phyloP scores from a whole-genome alignment of 2,888 invertebrate species.

The Apoderus coryli region DNA sequence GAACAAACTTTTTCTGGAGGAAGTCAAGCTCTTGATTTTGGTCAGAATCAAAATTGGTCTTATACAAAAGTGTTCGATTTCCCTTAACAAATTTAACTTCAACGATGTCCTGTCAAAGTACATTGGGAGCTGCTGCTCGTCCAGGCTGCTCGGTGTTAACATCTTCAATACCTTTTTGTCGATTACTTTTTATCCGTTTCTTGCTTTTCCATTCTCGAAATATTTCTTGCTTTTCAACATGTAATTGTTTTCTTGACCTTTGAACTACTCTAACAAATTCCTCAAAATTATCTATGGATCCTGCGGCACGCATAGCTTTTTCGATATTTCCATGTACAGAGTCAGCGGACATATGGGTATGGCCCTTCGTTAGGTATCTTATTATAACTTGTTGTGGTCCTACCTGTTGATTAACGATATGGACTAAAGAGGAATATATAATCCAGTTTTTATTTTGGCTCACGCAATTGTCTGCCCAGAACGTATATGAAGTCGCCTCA shows the following conservation, averaged over 20 bases:
- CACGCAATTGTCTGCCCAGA: conserved; percentile 8
- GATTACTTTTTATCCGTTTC: conserved; percentile 4
- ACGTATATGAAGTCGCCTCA: conserved; percentile 9
- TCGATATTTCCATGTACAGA: conserved; percentile 11
- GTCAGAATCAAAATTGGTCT: too few relatives aligned
- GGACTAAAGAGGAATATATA: conserved; percentile 8
- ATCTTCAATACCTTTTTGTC: too few relatives aligned
- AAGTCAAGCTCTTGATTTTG: too few relatives aligned
- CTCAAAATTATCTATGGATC: conserved; percentile 10
- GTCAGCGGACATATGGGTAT: conserved; percentile 4
- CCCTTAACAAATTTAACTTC: too few relatives aligned
- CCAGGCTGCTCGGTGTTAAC: too few relatives aligned
- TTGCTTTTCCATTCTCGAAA: conserved; percentile 3
- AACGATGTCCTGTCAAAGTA: too few relatives aligned
- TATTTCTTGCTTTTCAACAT: conserved; percentile 1
- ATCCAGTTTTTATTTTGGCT: conserved; percentile 9
- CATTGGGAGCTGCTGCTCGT: too few relatives aligned
- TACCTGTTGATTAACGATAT: conserved; percentile 5
- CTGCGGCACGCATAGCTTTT: conserved; percentile 11
- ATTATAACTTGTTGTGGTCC: conserved; percentile 6
- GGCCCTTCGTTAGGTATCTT: conserved; percentile 6
- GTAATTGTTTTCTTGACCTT: conserved; percentile 8
- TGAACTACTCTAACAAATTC: conserved; percentile 8
- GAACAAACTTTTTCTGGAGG: too few relatives aligned
- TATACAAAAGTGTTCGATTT: too few relatives aligned